These are phyloP conservation scores for Arion vulgaris DNA, from an alignment of 1,140 invertebrate species.

Conservation along the genomic window DNA sequence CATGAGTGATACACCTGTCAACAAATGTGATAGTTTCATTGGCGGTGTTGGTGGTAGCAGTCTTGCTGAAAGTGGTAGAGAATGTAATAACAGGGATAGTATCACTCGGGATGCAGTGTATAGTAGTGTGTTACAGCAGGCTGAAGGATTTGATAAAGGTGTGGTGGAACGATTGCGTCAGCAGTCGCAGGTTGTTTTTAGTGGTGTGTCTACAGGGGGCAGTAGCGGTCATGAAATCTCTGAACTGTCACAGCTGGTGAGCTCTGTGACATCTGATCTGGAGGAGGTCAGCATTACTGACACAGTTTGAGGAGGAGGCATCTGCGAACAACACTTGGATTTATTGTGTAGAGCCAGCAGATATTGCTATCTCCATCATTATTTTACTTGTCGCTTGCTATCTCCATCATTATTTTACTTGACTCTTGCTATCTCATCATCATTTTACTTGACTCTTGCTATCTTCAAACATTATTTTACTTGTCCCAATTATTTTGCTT, in stretches of 20 bases:
- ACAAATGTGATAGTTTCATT: not conserved
- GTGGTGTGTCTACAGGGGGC: too few relatives aligned
- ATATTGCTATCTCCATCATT: too few relatives aligned
- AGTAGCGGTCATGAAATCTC: not conserved
- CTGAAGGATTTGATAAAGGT: not conserved
- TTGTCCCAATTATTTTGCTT: too few relatives aligned
- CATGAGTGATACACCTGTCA: not conserved
- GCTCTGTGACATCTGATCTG: not conserved
- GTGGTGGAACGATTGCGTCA: not conserved
- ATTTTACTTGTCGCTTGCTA: too few relatives aligned
- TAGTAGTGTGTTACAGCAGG: not conserved
- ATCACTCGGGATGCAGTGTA: not conserved
- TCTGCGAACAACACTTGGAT: too few relatives aligned
- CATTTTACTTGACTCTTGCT: too few relatives aligned
- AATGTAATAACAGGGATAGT: not conserved
- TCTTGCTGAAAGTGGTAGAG: not conserved
- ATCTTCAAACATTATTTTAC: too few relatives aligned
- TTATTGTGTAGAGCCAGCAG: too few relatives aligned
- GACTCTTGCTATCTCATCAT: too few relatives aligned
- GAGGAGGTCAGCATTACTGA: conserved; percentile 4
- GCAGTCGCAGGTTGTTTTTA: conserved; percentile 1
- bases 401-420: too few relatives aligned
- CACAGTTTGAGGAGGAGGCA: not conserved
- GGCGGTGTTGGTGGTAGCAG: not conserved
- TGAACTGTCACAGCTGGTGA: not conserved